Percentiles rank a stretch among this genome's conserved stretches.
phyloP scores from a whole-genome alignment of 2,113 vertebrate genomes.

The Gymnobelideus leadbeateri region DNA sequence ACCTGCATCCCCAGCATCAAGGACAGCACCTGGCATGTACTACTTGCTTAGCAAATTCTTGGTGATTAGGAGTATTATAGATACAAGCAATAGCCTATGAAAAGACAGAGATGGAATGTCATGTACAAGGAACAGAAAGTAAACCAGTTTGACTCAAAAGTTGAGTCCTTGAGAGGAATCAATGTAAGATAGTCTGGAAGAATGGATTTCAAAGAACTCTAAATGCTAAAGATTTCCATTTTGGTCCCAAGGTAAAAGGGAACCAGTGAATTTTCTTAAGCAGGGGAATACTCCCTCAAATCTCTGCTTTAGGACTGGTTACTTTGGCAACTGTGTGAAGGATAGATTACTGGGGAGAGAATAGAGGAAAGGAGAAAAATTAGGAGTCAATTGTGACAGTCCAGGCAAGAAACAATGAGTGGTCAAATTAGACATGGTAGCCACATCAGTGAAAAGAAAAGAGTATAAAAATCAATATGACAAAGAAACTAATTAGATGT shows the following conservation, averaged over 20 bases:
- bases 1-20: neutral
- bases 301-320: neutral
- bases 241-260: neutral
- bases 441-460: slow-evolving; percentile 42
- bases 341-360: neutral
- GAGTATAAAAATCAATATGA: neutral
- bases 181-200: neutral
- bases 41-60: neutral
- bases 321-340: neutral
- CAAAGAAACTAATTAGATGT: slow-evolving; percentile 36
- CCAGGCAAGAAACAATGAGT: slow-evolving; percentile 32
- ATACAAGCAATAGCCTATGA: neutral
- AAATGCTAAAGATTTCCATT: neutral
- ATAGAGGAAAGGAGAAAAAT: neutral
- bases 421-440: neutral
- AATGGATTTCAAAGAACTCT: neutral
- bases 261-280: neutral
- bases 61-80: neutral
- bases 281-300: neutral
- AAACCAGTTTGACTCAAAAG: neutral
- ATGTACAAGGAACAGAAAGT: neutral
- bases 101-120: neutral
- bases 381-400: neutral
- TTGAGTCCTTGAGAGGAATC: neutral
- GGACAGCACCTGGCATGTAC: neutral